Evolutionary conservation across 2,888 invertebrate genomes (phyloP).

Genomic region (Bembecia ichneumoniformis): DNA sequence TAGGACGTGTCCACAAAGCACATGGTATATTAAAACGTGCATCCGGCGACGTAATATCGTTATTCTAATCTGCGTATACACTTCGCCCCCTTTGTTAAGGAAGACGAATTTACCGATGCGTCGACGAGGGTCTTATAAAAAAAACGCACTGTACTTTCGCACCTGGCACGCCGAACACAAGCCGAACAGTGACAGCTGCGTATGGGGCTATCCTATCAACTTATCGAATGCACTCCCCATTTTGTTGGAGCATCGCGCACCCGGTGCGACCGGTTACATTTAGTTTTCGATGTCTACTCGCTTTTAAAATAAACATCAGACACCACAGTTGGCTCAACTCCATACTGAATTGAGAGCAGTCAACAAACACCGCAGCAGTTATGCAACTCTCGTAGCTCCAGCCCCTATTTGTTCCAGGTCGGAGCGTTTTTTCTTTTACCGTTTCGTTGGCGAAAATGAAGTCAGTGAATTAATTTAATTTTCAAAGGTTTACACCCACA

Average conservation of each 20-base stretch:
- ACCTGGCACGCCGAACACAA: not conserved
- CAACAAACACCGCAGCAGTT: slow-evolving; percentile 6
- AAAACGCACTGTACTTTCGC: not conserved
- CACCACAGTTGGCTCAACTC: slow-evolving; percentile 17
- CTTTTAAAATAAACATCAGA: not conserved
- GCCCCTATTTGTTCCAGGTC: too few species aligned
- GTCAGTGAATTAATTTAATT: too few species aligned
- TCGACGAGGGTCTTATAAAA: slow-evolving; percentile 4
- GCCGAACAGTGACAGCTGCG: not conserved
- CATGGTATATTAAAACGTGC: not conserved
- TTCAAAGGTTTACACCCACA: too few species aligned
- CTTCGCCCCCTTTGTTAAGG: too few species aligned
- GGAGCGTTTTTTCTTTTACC: too few species aligned
- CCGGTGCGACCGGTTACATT: not conserved
- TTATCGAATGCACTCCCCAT: not conserved
- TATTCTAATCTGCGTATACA: too few species aligned
- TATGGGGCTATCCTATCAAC: not conserved
- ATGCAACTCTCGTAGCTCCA: slow-evolving; percentile 4
- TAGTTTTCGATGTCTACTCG: not conserved
- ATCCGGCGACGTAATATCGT: too few species aligned
- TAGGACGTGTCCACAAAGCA: not conserved
- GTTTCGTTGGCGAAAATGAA: too few species aligned
- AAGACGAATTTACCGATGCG: too few species aligned
- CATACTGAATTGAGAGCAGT: slow-evolving; percentile 9
- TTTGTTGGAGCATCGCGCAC: not conserved